Conservation (phyloP, 2,888 invertebrate species). For the Atrina japonica region DNA sequence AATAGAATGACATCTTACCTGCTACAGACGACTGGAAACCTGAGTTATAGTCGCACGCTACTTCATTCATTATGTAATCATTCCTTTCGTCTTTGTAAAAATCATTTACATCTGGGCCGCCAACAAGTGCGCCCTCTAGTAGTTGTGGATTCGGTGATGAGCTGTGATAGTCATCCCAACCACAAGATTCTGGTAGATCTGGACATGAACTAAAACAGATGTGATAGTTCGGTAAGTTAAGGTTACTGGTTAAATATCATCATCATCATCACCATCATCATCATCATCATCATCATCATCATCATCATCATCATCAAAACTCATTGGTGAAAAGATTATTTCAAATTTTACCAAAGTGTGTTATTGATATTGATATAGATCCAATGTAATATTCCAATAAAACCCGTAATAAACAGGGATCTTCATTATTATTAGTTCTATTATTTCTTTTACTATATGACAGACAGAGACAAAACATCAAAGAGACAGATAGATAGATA, state of each 20-base stretch:
- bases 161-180: constrained; percentile 49
- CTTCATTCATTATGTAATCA: constrained; percentile 74
- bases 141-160: constrained; percentile 60
- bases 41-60: constrained; percentile 75
- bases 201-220: constrained; percentile 49
- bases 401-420: too few relatives aligned
- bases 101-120: constrained; percentile 68
- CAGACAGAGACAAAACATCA: not conserved
- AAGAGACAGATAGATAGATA: too few relatives aligned
- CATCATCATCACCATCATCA: too few relatives aligned
- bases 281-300: too few relatives aligned
- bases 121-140: constrained; percentile 69
- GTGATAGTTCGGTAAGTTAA: too few relatives aligned
- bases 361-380: too few relatives aligned
- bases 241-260: too few relatives aligned
- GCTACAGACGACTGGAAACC: constrained; percentile 75
- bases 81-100: constrained; percentile 64
- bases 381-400: too few relatives aligned
- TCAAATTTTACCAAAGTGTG: too few relatives aligned
- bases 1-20: too few relatives aligned
- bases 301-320: too few relatives aligned
- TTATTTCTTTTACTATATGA: not conserved
- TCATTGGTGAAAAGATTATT: too few relatives aligned
- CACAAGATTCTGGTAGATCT: constrained; percentile 47
- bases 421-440: not conserved